A percentile compares a stretch with the other conserved stretches of the same genome.
Evolutionary conservation across 1,140 invertebrate species (phyloP).

Genomic region (Harpegnathos saltator): DNA sequence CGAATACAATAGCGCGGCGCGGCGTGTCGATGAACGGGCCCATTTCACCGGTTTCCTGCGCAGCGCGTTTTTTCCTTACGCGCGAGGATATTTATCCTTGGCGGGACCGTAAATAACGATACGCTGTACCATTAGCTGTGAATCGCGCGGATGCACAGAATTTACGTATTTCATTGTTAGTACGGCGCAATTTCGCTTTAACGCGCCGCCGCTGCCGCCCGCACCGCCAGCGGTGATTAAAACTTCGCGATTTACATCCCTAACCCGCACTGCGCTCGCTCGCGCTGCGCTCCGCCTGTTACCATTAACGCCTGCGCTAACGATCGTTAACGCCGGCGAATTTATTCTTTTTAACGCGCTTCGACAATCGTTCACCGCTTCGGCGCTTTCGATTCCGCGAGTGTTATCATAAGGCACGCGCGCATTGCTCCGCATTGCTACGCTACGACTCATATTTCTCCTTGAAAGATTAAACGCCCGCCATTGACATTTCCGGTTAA

Average conservation of each 20-base stretch:
- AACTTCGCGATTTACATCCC: constrained; percentile 61
- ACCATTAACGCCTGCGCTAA: constrained; percentile 52
- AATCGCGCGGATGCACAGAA: constrained; percentile 60
- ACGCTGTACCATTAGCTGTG: constrained; percentile 50
- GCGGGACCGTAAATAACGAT: constrained; percentile 50
- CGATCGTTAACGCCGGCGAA: constrained; percentile 41
- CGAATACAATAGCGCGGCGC: neutral
- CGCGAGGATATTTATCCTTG: constrained; percentile 45
- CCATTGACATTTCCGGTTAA: too few relatives aligned
- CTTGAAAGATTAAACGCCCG: neutral
- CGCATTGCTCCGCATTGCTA: neutral
- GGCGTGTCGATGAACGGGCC: neutral
- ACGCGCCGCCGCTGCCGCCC: constrained; percentile 55
- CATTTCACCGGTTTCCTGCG: neutral
- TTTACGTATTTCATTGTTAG: constrained; percentile 63
- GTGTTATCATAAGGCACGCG: constrained; percentile 3
- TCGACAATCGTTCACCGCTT: constrained; percentile 33
- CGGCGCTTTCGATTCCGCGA: neutral
- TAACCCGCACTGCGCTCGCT: constrained; percentile 41
- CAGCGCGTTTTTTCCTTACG: constrained; percentile 35
- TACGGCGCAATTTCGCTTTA: constrained; percentile 60
- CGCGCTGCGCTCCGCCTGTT: constrained; percentile 36
- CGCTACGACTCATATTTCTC: neutral
- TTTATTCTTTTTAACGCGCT: constrained; percentile 47
- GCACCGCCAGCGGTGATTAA: constrained; percentile 55